These are phyloP conservation scores for Arvicanthis niloticus DNA, from an alignment of 2,113 vertebrate genomes.

Conservation along the genomic window DNA sequence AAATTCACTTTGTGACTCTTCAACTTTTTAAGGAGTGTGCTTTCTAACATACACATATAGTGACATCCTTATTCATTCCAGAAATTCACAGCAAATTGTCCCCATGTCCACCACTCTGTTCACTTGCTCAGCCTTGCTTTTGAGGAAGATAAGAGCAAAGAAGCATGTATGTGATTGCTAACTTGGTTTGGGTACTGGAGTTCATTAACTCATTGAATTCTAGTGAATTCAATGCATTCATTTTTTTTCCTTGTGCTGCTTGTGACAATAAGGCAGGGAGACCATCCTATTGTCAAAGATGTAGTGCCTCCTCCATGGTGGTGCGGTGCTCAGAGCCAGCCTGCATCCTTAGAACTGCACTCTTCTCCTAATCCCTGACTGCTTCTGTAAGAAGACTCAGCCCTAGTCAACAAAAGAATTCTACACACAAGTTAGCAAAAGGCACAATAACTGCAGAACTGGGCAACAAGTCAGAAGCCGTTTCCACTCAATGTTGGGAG, in stretches of 20 bases:
- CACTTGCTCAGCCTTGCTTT: neutral
- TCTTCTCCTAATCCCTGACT: neutral
- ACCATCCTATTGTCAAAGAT: neutral
- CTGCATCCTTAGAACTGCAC: neutral
- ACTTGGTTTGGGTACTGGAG: neutral
- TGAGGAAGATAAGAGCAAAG: neutral
- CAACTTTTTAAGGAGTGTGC: neutral
- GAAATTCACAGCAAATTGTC: neutral
- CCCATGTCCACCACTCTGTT: neutral
- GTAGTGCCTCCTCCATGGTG: neutral
- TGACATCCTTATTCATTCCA: neutral
- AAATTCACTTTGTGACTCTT: neutral
- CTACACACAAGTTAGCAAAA: neutral
- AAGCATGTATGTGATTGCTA: neutral
- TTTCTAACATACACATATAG: neutral
- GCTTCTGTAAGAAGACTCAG: neutral
- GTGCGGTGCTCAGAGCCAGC: neutral
- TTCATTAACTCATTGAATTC: neutral
- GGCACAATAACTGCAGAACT: neutral
- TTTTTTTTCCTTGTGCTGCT: neutral
- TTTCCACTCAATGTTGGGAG: neutral
- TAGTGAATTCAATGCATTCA: neutral
- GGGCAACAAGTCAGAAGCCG: neutral
- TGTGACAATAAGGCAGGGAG: neutral
- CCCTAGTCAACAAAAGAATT: neutral